A percentile compares a stretch with the other conserved stretches of the same genome.
These are phyloP conservation scores for Epistrophe eligans DNA, from an alignment of 2,888 invertebrate genomes.

Conservation along the genomic window DNA sequence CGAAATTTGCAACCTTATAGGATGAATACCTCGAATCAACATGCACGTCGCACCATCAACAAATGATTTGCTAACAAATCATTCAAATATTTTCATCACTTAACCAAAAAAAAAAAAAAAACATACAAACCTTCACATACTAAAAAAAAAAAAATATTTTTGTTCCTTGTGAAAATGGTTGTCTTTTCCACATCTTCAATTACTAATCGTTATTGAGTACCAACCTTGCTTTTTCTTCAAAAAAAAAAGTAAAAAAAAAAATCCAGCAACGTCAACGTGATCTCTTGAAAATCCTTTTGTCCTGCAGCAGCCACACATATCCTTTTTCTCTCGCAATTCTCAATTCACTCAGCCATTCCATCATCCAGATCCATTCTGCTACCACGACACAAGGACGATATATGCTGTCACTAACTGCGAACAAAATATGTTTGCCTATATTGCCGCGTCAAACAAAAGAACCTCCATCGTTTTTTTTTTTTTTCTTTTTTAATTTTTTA, in stretches of 20 bases:
- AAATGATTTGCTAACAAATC: constrained; percentile 37
- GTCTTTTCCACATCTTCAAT: constrained; percentile 56
- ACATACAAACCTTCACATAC: not conserved
- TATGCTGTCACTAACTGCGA: constrained; percentile 60
- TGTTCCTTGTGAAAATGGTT: constrained; percentile 22
- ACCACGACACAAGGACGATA: constrained; percentile 13
- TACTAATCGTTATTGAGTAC: constrained; percentile 57
- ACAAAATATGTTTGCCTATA: constrained; percentile 43
- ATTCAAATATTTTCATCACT: constrained; percentile 21
- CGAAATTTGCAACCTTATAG: not conserved
- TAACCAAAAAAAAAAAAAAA: not conserved
- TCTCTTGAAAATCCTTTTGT: constrained; percentile 54
- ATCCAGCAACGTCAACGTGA: constrained; percentile 46
- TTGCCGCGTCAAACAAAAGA: constrained; percentile 47
- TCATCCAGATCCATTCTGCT: not conserved
- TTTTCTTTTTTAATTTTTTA: constrained; percentile 55
- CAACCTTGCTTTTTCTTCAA: not conserved
- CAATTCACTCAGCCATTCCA: constrained; percentile 22
- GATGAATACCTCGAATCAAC: constrained; percentile 12
- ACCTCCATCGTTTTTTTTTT: constrained; percentile 23
- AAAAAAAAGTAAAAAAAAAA: constrained; percentile 11
- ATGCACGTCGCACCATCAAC: not conserved
- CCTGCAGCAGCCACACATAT: constrained; percentile 49
- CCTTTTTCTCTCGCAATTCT: constrained; percentile 26
- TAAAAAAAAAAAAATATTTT: not conserved